These are phyloP conservation scores for Oncorhynchus keta DNA, from an alignment of 2,113 vertebrate genomes.

Conservation along the genomic window DNA sequence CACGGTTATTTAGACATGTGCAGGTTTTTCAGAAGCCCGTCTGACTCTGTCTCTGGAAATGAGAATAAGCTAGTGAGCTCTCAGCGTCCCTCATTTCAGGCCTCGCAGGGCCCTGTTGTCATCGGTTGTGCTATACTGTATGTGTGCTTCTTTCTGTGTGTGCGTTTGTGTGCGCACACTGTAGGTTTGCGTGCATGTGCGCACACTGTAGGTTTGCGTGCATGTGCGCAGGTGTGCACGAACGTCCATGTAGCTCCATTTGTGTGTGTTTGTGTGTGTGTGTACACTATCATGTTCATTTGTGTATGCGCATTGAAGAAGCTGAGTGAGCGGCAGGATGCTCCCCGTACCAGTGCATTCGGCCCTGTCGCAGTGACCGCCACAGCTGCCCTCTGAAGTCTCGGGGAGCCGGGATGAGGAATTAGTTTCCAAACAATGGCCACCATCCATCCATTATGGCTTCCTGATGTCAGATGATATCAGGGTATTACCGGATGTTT, in stretches of 20 bases:
- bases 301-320: too few species aligned
- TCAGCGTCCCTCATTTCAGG: conserved; percentile 2
- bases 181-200: not conserved
- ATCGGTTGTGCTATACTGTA: not conserved
- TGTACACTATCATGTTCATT: too few species aligned
- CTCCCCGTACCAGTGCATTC: conserved; percentile 53
- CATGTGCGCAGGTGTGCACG: not conserved
- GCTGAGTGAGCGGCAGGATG: not conserved
- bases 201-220: not conserved
- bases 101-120: not conserved
- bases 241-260: not conserved
- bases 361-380: conserved; percentile 71
- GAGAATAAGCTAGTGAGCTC: not conserved
- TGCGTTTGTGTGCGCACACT: not conserved
- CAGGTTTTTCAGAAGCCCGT: not conserved
- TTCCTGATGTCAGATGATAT: conserved; percentile 89
- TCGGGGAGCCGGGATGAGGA: conserved; percentile 77
- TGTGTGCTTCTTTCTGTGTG: not conserved
- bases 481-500: conserved; percentile 81
- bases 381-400: conserved; percentile 80
- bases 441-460: conserved; percentile 84
- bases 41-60: conserved; percentile 22
- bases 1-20: conserved; percentile 19
- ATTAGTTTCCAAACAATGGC: conserved; percentile 88
- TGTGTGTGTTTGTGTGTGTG: not conserved